Base-by-base conservation (phyloP, 2,888 invertebrate species). In the Melikaiella ostensackeni region DNA sequence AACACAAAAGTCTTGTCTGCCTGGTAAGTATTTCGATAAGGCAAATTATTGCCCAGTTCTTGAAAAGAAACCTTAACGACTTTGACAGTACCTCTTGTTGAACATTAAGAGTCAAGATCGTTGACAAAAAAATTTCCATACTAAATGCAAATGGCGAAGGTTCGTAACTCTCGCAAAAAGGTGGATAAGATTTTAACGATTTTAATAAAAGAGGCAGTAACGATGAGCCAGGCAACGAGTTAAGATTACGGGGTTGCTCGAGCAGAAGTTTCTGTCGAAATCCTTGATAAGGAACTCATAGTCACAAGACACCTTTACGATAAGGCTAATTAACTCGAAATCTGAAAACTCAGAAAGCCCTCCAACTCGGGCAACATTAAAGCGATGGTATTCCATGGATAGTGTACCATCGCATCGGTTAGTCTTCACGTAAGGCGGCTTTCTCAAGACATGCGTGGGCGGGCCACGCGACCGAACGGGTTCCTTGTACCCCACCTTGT, bases 391-490 rank as follows among this genome's bases (percentile, higher is more conserved):
- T 80, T 75, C 77, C 79, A 55, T 76, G 79, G 76, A 75, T 78
- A 79, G 75, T 75, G 79, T 79, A 77, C 75, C 77, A 79, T 78
- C 75, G 66, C 77, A 79, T 77, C 75, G 74, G 73, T 79, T 42
- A 79, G 79, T 80, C 78, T 79, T 80, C 78, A 79, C 76, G 75
- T 79, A 70, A 76, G 62, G 30, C 80, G 79, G 77, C 81, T 81
- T 77, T 82, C 83, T 79, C 84, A 85, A 85, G 85, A 84, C 85
- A 84, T 79, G 91, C 88, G 91, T 91, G 88, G 91, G 91, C 88
- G 90, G 85, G 89, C 91, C 91, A 91, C 91, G 91, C 90, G 91
- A 91, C 91, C 86, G 84, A 87, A 91, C 90, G 89, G 88, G 91
- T 91, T 91, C 84, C 80, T 78, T 80, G 78, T 82, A 78, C 84